These are phyloP conservation scores for Orientallactaga bullata DNA, from an alignment of 2,113 vertebrate species.

Conservation along the genomic window DNA sequence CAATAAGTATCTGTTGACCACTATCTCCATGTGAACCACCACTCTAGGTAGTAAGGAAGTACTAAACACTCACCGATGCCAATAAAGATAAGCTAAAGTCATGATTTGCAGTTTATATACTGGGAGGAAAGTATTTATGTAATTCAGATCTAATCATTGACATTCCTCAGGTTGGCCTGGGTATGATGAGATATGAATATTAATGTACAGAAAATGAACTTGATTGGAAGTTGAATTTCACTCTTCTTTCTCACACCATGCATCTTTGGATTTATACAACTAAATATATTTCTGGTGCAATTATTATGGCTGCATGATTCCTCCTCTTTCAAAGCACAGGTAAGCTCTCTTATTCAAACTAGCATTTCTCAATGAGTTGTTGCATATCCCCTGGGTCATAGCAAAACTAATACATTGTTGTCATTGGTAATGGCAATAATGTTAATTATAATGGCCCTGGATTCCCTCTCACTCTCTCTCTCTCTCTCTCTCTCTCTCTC, in stretches of 20 bases:
- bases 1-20: neutral
- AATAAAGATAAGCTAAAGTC: neutral
- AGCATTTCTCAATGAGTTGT: neutral
- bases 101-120: too few relatives aligned
- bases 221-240: neutral
- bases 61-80: neutral
- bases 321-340: neutral
- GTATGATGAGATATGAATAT: neutral
- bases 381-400: neutral
- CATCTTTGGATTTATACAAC: neutral
- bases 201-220: neutral
- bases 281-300: neutral
- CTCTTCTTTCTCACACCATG: neutral
- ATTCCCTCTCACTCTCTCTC: neutral
- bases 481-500: too few relatives aligned
- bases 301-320: neutral
- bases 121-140: too few relatives aligned
- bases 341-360: neutral
- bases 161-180: neutral
- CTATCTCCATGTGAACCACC: neutral
- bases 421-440: neutral
- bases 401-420: neutral
- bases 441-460: neutral
- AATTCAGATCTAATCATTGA: neutral
- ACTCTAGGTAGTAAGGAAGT: neutral